A percentile compares a stretch with the other conserved stretches of the same genome.
These are phyloP conservation scores for Microvelia longipes DNA, from an alignment of 1,140 invertebrate species.

Conservation along the genomic window DNA sequence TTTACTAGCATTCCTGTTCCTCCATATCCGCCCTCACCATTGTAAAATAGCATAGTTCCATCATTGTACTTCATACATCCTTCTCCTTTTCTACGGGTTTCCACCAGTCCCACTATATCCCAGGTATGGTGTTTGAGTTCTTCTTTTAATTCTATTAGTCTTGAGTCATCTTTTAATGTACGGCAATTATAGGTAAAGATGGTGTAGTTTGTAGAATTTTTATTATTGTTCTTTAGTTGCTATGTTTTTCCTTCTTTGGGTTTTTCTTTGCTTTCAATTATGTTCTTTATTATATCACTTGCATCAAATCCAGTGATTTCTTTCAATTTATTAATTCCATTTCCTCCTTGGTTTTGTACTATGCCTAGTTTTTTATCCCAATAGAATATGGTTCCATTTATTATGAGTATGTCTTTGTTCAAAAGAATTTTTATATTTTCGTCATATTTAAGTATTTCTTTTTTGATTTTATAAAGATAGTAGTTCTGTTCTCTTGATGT, in stretches of 20 bases:
- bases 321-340: not conserved
- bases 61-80: not conserved
- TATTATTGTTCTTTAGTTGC: not conserved
- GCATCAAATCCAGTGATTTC: not conserved
- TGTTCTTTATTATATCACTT: not conserved
- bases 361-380: not conserved
- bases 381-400: not conserved
- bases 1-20: not conserved
- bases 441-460: not conserved
- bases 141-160: not conserved
- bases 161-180: not conserved
- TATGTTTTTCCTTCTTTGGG: conserved; percentile 2
- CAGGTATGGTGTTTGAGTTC: not conserved
- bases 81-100: not conserved
- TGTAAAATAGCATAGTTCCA: not conserved
- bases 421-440: not conserved
- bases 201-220: not conserved
- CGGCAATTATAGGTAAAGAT: not conserved
- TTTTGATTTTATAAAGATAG: not conserved
- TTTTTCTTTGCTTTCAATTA: not conserved
- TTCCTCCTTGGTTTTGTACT: not conserved
- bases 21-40: not conserved
- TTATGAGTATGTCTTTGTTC: not conserved
- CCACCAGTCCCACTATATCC: not conserved
- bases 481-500: not conserved